Conservation (phyloP, 2,797 vertebrate genomes). For the Myotis findleyi region DNA sequence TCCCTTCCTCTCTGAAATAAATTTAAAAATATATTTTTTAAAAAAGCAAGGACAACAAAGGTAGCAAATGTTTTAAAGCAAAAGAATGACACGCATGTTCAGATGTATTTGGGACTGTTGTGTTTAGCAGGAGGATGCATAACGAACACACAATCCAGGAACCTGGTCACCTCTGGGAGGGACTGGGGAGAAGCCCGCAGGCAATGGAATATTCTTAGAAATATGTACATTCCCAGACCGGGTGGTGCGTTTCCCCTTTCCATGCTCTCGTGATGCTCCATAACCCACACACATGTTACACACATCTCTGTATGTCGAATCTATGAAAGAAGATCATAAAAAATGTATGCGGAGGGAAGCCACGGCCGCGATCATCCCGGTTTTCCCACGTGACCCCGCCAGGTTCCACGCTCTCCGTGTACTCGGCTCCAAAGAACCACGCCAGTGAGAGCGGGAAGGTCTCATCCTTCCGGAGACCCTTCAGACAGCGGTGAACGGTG, state of each 20-base stretch:
- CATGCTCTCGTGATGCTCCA: neutral
- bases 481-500: neutral
- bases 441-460: neutral
- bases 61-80: neutral
- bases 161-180: neutral
- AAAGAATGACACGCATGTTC: neutral
- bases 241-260: neutral
- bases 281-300: neutral
- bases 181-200: neutral
- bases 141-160: neutral
- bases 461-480: neutral
- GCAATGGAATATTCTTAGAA: neutral
- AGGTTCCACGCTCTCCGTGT: neutral
- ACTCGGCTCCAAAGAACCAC: neutral
- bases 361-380: neutral
- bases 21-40: too few species aligned
- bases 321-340: neutral
- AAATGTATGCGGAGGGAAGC: neutral
- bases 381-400: neutral
- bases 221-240: neutral
- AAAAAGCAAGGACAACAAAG: neutral
- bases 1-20: too few species aligned
- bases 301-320: constrained; percentile 18
- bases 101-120: neutral
- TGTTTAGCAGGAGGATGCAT: neutral